phyloP scores from a whole-genome alignment of 2,113 vertebrate species.

The Opisthocomus hoazin region DNA sequence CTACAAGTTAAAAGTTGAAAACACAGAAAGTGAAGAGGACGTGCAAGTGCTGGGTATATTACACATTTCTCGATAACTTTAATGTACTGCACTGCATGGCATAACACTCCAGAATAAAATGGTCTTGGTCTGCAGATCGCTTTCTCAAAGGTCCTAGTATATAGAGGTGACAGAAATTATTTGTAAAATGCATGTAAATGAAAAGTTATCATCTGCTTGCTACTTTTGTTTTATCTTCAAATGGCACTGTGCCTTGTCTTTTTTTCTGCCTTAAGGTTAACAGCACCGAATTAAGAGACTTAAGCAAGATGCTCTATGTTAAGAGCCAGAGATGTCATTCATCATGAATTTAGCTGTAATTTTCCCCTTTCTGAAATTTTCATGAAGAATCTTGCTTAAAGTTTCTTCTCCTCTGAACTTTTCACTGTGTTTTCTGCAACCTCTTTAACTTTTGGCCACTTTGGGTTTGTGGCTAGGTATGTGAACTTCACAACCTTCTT shows the following conservation, averaged over 20 bases:
- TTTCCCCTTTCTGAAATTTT: neutral
- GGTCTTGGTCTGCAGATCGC: neutral
- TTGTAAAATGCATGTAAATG: conserved; percentile 9
- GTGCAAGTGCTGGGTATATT: neutral
- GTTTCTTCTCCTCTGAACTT: neutral
- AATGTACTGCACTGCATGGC: neutral
- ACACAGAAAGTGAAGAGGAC: neutral
- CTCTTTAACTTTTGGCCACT: neutral
- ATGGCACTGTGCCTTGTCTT: neutral
- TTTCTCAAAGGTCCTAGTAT: neutral
- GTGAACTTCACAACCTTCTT: neutral
- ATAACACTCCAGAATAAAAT: neutral
- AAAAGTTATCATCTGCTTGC: conserved; percentile 10
- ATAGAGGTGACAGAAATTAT: neutral
- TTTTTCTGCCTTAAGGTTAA: conserved; percentile 21
- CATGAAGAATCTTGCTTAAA: neutral
- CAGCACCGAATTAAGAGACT: neutral
- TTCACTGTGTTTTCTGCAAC: neutral
- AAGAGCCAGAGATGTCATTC: neutral
- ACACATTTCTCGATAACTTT: neutral
- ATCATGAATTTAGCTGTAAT: neutral
- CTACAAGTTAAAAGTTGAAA: neutral
- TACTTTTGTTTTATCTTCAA: conserved; percentile 14
- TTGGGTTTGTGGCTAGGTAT: neutral
- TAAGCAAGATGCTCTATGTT: neutral